Percentiles rank a stretch among this genome's conserved stretches.
Evolutionary conservation across 2,113 vertebrate genomes (phyloP).

Genomic region (Gymnorhina tibicen): DNA sequence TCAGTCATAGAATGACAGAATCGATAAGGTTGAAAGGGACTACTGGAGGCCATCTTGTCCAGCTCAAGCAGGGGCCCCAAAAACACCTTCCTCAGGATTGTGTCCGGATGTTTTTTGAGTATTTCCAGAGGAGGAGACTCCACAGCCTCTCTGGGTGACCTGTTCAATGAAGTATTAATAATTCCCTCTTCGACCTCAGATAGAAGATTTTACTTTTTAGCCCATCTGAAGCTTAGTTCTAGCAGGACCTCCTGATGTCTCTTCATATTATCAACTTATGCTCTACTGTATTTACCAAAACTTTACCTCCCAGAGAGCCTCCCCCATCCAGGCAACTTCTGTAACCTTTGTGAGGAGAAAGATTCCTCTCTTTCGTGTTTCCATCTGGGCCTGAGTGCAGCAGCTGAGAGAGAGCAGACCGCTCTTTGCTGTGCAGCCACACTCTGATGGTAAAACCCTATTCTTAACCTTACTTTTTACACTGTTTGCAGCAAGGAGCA

Average conservation of each 20-base stretch:
- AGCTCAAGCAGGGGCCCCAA: neutral
- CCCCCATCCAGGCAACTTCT: accelerated
- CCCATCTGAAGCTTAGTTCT: neutral
- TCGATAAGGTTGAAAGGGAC: neutral
- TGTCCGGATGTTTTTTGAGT: neutral
- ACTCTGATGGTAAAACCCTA: neutral
- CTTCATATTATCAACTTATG: neutral
- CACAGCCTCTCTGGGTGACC: neutral
- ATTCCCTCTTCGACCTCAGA: neutral
- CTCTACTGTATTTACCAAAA: neutral
- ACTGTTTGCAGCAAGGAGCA: neutral
- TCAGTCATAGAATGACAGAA: neutral
- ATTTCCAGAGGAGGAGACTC: neutral
- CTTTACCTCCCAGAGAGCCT: neutral
- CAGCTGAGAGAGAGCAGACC: neutral
- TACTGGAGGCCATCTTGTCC: too few species aligned
- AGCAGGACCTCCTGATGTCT: neutral
- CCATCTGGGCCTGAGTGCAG: neutral
- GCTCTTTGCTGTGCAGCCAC: neutral
- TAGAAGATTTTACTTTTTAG: neutral
- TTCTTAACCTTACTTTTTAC: neutral
- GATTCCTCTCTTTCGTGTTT: neutral
- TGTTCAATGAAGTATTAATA: neutral
- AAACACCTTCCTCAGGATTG: neutral
- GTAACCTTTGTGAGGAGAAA: neutral